Conservation (phyloP, 2,797 vertebrate species). For the Gadopsis marmoratus region DNA sequence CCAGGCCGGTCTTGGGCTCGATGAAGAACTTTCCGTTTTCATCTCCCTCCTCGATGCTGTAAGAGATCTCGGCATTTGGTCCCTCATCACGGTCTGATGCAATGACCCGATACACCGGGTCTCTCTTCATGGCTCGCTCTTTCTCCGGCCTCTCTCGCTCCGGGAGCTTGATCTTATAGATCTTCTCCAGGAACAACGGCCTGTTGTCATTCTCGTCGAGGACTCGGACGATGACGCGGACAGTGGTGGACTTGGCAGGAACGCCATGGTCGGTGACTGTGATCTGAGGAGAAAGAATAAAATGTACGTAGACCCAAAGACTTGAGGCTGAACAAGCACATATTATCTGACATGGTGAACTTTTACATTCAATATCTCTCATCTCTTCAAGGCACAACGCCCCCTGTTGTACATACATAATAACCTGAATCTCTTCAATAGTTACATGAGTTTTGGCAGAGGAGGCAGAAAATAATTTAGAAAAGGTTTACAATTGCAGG, state of each 20-base stretch:
- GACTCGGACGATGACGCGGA: conserved; percentile 93
- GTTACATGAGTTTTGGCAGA: not conserved
- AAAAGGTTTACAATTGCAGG: not conserved
- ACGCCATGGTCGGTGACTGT: conserved; percentile 91
- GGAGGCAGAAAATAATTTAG: not conserved
- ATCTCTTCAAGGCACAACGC: conserved; percentile 4
- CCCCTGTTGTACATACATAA: no score
- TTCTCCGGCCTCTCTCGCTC: conserved; percentile 90
- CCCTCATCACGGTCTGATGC: conserved; percentile 94
- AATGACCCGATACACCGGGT: conserved; percentile 94
- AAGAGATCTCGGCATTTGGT: conserved; percentile 96
- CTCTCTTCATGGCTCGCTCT: conserved; percentile 87
- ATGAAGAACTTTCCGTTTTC: conserved; percentile 97
- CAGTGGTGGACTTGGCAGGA: conserved; percentile 89
- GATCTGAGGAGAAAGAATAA: conserved; percentile 82
- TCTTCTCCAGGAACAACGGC: conserved; percentile 96
- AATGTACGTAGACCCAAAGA: not conserved
- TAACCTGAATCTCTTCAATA: not conserved
- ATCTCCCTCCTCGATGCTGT: conserved; percentile 97
- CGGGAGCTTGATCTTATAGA: conserved; percentile 95
- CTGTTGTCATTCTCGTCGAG: conserved; percentile 98
- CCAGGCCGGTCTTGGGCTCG: conserved; percentile 96
- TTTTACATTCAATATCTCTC: conserved; percentile 2
- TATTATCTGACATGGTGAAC: conserved; percentile 1
- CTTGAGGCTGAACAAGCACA: conserved; percentile 1